These are phyloP conservation scores for Zoanthus solanderi DNA, from an alignment of 92 coral and sea anemone genomes.

Conservation along the genomic window DNA sequence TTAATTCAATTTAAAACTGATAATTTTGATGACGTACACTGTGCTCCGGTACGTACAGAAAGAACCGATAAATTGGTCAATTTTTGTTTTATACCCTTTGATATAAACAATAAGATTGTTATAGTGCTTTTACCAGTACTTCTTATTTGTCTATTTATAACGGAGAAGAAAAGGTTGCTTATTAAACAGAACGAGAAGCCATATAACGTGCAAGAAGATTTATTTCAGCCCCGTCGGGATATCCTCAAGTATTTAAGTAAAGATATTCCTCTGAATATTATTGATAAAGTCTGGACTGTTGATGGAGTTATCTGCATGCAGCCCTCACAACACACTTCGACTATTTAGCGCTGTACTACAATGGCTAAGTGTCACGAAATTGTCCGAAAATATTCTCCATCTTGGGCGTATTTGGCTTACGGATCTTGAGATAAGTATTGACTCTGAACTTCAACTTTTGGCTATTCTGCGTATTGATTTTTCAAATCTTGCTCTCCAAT, in stretches of 20 bases:
- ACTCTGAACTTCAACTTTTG: no score
- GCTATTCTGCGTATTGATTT: no score
- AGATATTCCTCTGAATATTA: neutral
- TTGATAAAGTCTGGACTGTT: neutral
- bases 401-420: no score
- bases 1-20: no score
- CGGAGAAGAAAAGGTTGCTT: no score
- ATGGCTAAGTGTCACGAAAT: neutral
- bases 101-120: no score
- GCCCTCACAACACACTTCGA: neutral
- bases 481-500: no score
- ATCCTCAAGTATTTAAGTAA: neutral
- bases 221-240: conserved; percentile 16
- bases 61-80: neutral
- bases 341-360: neutral
- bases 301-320: neutral
- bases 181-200: conserved; percentile 21
- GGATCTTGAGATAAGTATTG: no score
- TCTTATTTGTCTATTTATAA: no score
- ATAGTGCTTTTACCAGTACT: no score
- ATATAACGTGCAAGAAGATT: conserved; percentile 27
- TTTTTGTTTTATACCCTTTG: no score
- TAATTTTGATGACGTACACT: neutral
- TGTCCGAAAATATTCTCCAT: neutral
- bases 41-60: neutral